Evolutionary conservation across 2,888 invertebrate species (phyloP).

Genomic region (Amphiduros pacificus): DNA sequence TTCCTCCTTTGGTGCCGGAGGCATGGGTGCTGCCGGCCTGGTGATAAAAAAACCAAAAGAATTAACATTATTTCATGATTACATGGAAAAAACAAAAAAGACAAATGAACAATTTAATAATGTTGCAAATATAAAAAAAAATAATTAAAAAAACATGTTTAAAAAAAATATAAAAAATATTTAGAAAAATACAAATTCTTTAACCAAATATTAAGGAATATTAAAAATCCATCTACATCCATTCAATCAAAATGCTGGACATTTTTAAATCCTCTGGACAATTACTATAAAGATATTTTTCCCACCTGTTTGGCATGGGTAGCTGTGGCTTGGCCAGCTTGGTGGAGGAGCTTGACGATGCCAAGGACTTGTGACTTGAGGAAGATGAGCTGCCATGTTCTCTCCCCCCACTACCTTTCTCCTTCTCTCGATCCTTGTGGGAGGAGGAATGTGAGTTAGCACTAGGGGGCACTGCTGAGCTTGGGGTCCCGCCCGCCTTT

Average conservation of each 20-base stretch:
- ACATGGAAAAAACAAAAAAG: background rate
- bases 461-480: background rate
- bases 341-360: no score
- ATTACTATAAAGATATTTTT: no score
- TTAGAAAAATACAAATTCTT: no score
- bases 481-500: conserved; percentile 8
- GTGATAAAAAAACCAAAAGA: background rate
- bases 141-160: background rate
- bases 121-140: background rate
- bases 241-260: no score
- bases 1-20: conserved; percentile 24
- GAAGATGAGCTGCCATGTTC: no score
- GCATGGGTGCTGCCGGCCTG: conserved; percentile 11
- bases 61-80: background rate
- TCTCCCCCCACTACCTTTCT: background rate
- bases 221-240: no score
- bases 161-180: no score
- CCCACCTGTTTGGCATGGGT: no score
- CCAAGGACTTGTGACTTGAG: no score
- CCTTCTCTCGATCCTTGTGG: background rate
- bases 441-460: background rate
- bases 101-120: background rate
- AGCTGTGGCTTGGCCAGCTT: no score
- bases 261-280: no score
- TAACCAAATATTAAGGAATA: no score